Base-by-base conservation (phyloP, 2,113 vertebrate genomes). In the Okapia johnstoni region DNA sequence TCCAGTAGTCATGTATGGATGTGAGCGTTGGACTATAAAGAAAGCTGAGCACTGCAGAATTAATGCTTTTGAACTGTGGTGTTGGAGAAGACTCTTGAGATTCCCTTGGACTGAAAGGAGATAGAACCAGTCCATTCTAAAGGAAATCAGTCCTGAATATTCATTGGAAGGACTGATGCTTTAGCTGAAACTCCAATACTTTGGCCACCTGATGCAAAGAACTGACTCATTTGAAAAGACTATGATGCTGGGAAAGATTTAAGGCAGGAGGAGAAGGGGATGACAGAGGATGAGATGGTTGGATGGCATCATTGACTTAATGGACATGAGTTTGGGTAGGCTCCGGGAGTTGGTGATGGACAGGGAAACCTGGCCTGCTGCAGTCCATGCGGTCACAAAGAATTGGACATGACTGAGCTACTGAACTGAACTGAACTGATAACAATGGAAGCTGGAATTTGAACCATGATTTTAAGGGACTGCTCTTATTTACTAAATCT, bases 401-500 rank as follows among this genome's bases (percentile, higher is more conserved):
- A 70, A 10, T 6, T 70, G 66, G 19, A 40, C 2, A 40, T 70
- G 2, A 70, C n/a, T 70, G n/a, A 70, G 66, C 19, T 70, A 70
- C n/a, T 70, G 63, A 70, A 70, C 63, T 70, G 63, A 70, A 70
- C 17, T 70, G n/a, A 70, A 70, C 16, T 66, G 33, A 66, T 19
- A 57, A 57, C 6, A 9, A 50, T 73, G 8, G 14, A 70, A 52
- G 40, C 9, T 94, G 40, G 79, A 93, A 86, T 94, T 86, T 80
- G 50, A 94, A 7, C 11, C 33, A 16, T 66, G 28, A 57, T 50
- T 4, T 50, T 79, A 21, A 28, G 15, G 26, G 11, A 50, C 33
- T 80, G 33, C 14, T 79, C 2, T 85, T 52, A 85, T n/a, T 93
- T 58, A 86, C n/a, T 79, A 90, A 57, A 80, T 86, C 23, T 11